These are phyloP conservation scores for Stercorarius parasiticus DNA, from an alignment of 2,113 vertebrate species.

Conservation along the genomic window DNA sequence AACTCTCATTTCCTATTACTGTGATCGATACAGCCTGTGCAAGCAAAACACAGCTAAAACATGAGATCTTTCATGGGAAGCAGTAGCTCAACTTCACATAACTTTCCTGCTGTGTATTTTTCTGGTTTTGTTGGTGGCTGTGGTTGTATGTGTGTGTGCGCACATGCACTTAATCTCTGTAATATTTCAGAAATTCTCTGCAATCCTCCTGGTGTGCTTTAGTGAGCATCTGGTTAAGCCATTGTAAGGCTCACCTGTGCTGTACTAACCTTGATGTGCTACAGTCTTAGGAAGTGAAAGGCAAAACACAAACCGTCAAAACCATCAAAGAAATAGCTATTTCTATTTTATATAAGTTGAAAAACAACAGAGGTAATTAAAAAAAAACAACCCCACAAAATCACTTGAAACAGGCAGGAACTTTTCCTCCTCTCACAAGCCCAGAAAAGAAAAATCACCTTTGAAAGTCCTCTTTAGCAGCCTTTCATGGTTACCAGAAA, in stretches of 20 bases:
- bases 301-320: constrained; percentile 16
- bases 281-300: constrained; percentile 38
- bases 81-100: neutral
- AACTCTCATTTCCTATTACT: neutral
- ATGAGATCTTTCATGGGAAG: neutral
- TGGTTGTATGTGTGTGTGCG: neutral
- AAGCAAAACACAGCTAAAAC: neutral
- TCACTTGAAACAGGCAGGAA: neutral
- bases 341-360: neutral
- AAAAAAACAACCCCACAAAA: neutral
- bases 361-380: constrained; percentile 12
- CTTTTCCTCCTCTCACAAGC: neutral
- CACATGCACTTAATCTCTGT: neutral
- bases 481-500: neutral
- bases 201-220: neutral
- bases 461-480: constrained; percentile 30
- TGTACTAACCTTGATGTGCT: neutral
- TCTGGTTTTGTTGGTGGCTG: neutral
- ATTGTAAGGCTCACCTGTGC: neutral
- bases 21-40: neutral
- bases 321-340: neutral
- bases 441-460: neutral
- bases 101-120: neutral
- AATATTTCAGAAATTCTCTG: neutral
- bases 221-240: neutral